phyloP scores from a whole-genome alignment of 2,888 invertebrate species.

The Lithophane socia region DNA sequence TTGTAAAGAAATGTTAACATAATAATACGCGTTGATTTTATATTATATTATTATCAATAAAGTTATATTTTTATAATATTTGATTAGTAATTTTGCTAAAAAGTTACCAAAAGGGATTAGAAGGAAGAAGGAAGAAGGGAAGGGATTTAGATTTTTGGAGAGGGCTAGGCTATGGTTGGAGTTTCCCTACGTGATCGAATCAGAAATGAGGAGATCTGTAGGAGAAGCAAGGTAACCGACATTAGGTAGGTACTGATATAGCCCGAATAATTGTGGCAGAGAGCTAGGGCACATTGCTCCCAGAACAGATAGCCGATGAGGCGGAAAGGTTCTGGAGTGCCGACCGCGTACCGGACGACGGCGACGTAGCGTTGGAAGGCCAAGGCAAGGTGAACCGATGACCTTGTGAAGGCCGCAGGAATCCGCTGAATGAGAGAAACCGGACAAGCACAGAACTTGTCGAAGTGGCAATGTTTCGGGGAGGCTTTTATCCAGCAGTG shows the following conservation, averaged over 20 bases:
- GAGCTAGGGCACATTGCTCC: neutral
- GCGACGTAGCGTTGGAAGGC: neutral
- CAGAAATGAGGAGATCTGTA: neutral
- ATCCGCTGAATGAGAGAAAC: neutral
- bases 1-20: slow-evolving; percentile 73
- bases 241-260: too few relatives aligned
- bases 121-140: too few relatives aligned
- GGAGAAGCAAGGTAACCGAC: neutral
- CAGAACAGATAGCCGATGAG: neutral
- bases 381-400: too few relatives aligned
- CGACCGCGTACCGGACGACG: neutral
- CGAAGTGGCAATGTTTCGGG: too few relatives aligned
- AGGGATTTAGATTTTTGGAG: too few relatives aligned
- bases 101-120: too few relatives aligned
- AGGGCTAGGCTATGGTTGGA: neutral
- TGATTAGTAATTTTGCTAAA: neutral
- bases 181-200: neutral
- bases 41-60: slow-evolving; percentile 61
- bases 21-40: slow-evolving; percentile 64
- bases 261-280: too few relatives aligned
- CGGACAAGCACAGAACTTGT: neutral
- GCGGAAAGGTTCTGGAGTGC: neutral
- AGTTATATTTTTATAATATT: slow-evolving; percentile 52
- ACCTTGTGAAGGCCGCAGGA: neutral
- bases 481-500: too few relatives aligned